Evolutionary conservation across 2,113 vertebrate species (phyloP).

Genomic region (Strix uralensis): DNA sequence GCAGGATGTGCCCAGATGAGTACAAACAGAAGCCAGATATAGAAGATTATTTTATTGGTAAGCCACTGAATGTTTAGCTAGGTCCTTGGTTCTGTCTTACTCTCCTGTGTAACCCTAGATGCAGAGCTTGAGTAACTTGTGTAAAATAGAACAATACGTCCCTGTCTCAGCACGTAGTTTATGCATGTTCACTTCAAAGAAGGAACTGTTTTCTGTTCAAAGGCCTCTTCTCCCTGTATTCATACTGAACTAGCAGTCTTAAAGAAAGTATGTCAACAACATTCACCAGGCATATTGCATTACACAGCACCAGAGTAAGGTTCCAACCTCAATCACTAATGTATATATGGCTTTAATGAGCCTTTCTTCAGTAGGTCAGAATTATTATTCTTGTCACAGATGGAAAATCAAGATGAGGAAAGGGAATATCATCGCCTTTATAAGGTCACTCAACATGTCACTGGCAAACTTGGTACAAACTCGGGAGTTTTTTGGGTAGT

Average conservation of each 20-base stretch:
- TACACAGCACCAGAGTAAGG: background rate
- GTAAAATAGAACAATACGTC: background rate
- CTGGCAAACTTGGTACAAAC: background rate
- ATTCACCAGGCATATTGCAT: background rate
- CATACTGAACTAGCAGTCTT: background rate
- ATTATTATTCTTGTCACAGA: background rate
- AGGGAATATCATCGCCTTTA: background rate
- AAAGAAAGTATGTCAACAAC: constrained; percentile 17
- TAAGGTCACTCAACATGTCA: background rate
- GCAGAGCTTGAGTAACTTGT: background rate
- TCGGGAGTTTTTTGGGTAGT: background rate
- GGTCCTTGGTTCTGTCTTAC: background rate
- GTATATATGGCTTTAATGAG: background rate
- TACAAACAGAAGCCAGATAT: background rate
- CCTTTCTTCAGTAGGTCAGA: background rate
- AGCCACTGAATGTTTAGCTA: background rate
- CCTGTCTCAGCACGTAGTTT: background rate
- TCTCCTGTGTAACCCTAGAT: constrained; percentile 9
- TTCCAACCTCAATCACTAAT: background rate
- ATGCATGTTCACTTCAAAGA: background rate
- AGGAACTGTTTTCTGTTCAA: background rate
- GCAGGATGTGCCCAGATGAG: background rate
- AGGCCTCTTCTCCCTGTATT: background rate
- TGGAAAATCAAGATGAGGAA: background rate
- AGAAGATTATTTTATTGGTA: background rate